phyloP scores from a whole-genome alignment of 2,113 vertebrate species.

The Cairina moschata region DNA sequence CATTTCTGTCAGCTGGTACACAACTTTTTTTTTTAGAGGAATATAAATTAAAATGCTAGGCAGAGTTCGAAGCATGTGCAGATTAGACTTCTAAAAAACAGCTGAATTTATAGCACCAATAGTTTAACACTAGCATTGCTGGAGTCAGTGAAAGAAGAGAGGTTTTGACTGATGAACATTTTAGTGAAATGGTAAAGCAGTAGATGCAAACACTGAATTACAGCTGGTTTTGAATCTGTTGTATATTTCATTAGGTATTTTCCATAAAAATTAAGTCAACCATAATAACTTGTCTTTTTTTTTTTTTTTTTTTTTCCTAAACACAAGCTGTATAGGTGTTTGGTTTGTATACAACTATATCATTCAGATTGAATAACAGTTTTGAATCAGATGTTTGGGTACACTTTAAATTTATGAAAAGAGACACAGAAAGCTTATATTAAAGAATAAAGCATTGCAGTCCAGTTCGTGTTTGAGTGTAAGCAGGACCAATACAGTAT shows the following conservation, averaged over 20 bases:
- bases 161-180: background rate
- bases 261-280: background rate
- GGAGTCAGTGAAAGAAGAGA: conserved; percentile 31
- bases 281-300: background rate
- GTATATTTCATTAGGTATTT: background rate
- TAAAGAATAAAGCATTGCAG: conserved; percentile 57
- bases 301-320: background rate
- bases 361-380: conserved; percentile 46
- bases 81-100: conserved; percentile 57
- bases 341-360: conserved; percentile 35
- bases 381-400: background rate
- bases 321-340: background rate
- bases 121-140: conserved; percentile 47
- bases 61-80: conserved; percentile 56
- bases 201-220: conserved; percentile 24
- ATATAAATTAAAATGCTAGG: conserved; percentile 58
- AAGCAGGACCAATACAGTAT: background rate
- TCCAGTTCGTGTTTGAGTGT: conserved; percentile 32
- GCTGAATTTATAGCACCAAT: conserved; percentile 70
- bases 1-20: conserved; percentile 20
- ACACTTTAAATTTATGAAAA: conserved; percentile 1
- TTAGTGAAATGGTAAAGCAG: conserved; percentile 15
- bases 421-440: conserved; percentile 51
- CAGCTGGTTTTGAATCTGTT: conserved; percentile 20
- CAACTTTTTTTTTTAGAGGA: conserved; percentile 21